These are phyloP conservation scores for Copidosoma aretas DNA, from an alignment of 2,888 invertebrate species.

Conservation along the genomic window DNA sequence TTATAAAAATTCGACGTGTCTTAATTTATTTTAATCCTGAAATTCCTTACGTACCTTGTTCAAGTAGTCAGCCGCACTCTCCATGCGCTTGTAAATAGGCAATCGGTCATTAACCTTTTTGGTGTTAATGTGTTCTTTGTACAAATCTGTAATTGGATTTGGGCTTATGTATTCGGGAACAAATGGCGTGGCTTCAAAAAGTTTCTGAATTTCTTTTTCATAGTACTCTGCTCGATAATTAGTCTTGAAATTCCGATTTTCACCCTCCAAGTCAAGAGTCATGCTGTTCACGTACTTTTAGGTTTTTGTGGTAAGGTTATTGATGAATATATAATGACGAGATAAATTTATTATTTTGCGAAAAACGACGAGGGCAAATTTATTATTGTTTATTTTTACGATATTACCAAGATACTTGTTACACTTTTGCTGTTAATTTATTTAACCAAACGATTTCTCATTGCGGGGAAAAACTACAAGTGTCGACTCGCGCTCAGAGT, in stretches of 20 bases:
- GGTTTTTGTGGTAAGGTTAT: neutral
- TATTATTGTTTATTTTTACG: too few relatives aligned
- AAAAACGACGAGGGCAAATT: too few relatives aligned
- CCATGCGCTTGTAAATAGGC: neutral
- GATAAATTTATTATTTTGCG: too few relatives aligned
- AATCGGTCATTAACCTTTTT: conserved; percentile 10
- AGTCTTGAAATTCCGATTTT: conserved; percentile 54
- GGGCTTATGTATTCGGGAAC: neutral
- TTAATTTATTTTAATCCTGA: neutral
- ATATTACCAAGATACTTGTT: too few relatives aligned
- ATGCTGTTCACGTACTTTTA: conserved; percentile 36
- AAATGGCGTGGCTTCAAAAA: conserved; percentile 22
- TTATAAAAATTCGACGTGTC: conserved; percentile 22
- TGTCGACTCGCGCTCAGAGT: neutral
- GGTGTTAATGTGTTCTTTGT: conserved; percentile 19
- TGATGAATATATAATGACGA: too few relatives aligned
- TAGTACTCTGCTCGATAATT: conserved; percentile 47
- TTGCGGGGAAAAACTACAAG: neutral
- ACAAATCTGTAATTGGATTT: conserved; percentile 23
- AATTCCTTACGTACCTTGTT: conserved; percentile 11
- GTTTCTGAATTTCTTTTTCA: conserved; percentile 1
- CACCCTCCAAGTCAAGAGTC: conserved; percentile 51
- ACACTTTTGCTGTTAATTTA: too few relatives aligned
- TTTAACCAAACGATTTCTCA: too few relatives aligned
- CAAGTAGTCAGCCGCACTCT: conserved; percentile 1